Base-by-base conservation (phyloP, 2,888 invertebrate genomes). In the Eupithecia pulchellata region DNA sequence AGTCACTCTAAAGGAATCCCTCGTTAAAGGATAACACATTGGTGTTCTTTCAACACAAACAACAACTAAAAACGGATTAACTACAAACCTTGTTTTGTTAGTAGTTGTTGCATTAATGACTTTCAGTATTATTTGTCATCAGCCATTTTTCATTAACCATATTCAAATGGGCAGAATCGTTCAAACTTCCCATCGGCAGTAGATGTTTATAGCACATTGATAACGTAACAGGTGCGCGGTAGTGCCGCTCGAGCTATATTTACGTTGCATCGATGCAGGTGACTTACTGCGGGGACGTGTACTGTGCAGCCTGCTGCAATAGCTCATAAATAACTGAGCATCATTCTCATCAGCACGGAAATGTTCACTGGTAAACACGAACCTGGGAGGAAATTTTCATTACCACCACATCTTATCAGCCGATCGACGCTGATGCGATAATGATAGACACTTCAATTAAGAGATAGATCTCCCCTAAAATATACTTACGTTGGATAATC, bases 151-250 rank as follows among this genome's bases (percentile, higher is more conserved):
- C 13, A 52, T 52, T 11, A 52, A 4, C 20, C 25, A 3, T 20
- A 52, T 52, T 52, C 57, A 57, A 29, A 57, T n/a, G n/a, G n/a
- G n/a, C 4, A 17, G 29, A 57, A 55, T 65, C 69, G 68, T 64
- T 57, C 66, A 68, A 61, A 69, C 27, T 11, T 11, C 55, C 61
- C 67, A 75, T 58, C 58, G 73, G 62, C 69, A 73, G 75, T 71
- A 68, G 72, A 74, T 76, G 85, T 84, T 82, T 83, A 82, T 75
- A 72, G 75, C 75, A 84, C 89, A 89, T 89, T 89, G 89, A 89
- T 90, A 87, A 88, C 81, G 91, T 88, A 88, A 87, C 92, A 91
- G 92, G 92, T 92, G 92, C 85, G 83, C 76, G 81, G 80, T 89
- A 92, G 86, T 86, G 87, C 88, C 81, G 82, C 78, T 82, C 89